Conservation (phyloP, 2,797 vertebrate genomes). For the Bradypodion ventrale region DNA sequence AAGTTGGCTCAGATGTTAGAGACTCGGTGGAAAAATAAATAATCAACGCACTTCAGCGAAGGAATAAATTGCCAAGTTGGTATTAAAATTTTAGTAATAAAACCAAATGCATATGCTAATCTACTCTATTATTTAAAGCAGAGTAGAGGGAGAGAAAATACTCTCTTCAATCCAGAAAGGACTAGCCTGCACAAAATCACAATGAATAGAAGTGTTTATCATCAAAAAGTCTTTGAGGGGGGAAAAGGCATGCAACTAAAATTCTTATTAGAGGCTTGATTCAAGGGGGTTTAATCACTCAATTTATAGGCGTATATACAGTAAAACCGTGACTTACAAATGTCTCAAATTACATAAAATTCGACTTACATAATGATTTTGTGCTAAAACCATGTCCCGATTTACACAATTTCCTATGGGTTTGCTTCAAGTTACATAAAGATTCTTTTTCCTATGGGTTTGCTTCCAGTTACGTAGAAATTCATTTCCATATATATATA, state of each 20-base stretch:
- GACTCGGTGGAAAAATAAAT: slow-evolving; percentile 69
- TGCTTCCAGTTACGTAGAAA: too few species aligned
- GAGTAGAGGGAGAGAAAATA: slow-evolving; percentile 59
- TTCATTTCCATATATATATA: too few species aligned
- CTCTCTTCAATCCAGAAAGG: slow-evolving; percentile 73
- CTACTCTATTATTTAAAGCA: slow-evolving; percentile 71
- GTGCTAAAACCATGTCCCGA: too few species aligned
- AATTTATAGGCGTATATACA: slow-evolving; percentile 69
- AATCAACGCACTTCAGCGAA: slow-evolving; percentile 73
- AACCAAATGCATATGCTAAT: slow-evolving; percentile 78
- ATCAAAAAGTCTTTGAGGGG: slow-evolving; percentile 79
- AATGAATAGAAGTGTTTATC: slow-evolving; percentile 75
- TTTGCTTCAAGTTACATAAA: too few species aligned
- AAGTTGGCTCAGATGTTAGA: slow-evolving; percentile 63
- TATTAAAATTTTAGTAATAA: slow-evolving; percentile 78
- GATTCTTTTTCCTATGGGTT: too few species aligned
- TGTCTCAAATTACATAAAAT: too few species aligned
- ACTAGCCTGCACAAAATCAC: slow-evolving; percentile 79
- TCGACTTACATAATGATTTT: too few species aligned
- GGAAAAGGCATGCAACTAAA: slow-evolving; percentile 62
- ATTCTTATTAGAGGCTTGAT: slow-evolving; percentile 66
- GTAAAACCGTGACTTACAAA: too few species aligned
- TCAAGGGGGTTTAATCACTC: slow-evolving; percentile 64
- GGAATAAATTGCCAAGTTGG: slow-evolving; percentile 74
- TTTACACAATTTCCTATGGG: too few species aligned